Evolutionary conservation across 2,797 vertebrate species (phyloP).

Genomic region (Ctenopoma multispine): DNA sequence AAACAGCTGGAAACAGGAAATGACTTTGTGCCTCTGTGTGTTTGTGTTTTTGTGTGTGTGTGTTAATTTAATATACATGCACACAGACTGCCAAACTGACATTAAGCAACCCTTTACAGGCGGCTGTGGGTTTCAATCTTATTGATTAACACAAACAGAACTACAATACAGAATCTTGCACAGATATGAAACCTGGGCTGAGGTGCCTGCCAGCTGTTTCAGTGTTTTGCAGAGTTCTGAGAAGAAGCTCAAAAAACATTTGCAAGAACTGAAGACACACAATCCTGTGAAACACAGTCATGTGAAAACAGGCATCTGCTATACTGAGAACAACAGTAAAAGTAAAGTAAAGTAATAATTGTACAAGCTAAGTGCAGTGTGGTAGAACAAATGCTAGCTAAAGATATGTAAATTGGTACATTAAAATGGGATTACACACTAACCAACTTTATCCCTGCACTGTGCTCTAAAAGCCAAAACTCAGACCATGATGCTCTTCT

Average conservation of each 20-base stretch:
- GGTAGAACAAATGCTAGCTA: constrained; percentile 19
- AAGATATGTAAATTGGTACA: neutral
- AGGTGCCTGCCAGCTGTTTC: constrained; percentile 44
- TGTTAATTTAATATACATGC: constrained; percentile 31
- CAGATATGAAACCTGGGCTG: constrained; percentile 43
- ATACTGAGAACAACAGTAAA: constrained; percentile 32
- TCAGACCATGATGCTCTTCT: neutral
- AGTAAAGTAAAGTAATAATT: neutral
- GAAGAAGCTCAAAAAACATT: constrained; percentile 40
- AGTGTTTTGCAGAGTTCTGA: constrained; percentile 39
- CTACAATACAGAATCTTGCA: constrained; percentile 31
- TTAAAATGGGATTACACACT: neutral
- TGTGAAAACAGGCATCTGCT: constrained; percentile 22
- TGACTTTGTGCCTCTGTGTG: constrained; percentile 50
- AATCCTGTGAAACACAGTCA: constrained; percentile 21
- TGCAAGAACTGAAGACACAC: constrained; percentile 42
- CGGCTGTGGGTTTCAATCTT: constrained; percentile 38
- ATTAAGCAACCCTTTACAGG: constrained; percentile 25
- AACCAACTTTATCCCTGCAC: neutral
- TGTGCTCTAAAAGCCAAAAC: neutral
- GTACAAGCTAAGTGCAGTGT: neutral
- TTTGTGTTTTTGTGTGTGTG: constrained; percentile 15
- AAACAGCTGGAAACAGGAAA: constrained; percentile 75
- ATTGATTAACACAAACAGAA: constrained; percentile 40
- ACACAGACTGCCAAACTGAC: constrained; percentile 34